phyloP scores from a whole-genome alignment of 1,140 invertebrate species.

The Trichonephila clavata region DNA sequence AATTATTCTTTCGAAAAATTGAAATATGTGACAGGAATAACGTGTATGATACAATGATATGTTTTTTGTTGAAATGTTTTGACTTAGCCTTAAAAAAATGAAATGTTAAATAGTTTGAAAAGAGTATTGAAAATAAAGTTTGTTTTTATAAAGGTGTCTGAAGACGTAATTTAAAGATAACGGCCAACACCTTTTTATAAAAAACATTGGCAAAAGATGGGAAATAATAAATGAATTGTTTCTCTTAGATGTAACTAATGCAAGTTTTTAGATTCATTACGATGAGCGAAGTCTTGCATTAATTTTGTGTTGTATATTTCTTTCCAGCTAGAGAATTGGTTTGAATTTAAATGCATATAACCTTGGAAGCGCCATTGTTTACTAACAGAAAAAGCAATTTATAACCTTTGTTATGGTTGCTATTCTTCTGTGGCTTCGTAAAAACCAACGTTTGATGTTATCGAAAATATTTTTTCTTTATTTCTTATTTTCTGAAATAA shows the following conservation, averaged over 20 bases:
- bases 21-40: background rate
- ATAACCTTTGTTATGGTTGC: background rate
- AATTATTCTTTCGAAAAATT: background rate
- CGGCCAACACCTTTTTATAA: background rate
- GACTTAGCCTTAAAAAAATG: background rate
- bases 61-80: background rate
- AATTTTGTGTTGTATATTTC: background rate
- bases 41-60: background rate
- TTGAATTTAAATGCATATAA: background rate
- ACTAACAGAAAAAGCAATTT: conserved; percentile 11
- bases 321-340: background rate
- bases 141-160: background rate
- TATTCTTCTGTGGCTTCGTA: background rate
- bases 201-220: background rate
- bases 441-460: background rate
- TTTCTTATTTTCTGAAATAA: background rate
- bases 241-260: background rate
- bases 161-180: background rate
- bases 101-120: background rate
- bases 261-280: background rate
- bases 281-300: background rate
- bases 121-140: background rate
- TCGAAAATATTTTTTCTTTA: background rate
- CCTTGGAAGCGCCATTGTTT: background rate
- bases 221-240: background rate